A percentile compares a stretch with the other conserved stretches of the same genome.
Conservation (phyloP, 2,888 invertebrate genomes). For the Maniola hyperantus region DNA sequence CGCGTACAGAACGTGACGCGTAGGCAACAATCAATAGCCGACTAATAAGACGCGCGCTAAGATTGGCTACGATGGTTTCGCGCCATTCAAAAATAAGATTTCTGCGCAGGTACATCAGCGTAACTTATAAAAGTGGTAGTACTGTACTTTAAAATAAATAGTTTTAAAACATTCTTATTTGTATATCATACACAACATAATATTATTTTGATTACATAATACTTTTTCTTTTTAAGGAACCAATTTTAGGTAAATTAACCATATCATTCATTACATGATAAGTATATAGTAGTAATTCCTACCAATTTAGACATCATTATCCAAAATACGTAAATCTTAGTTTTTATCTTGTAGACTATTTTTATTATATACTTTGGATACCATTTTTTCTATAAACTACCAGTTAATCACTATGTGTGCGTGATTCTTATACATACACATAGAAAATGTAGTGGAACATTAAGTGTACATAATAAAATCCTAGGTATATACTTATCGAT, state of each 20-base stretch:
- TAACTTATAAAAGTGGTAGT: too few species aligned
- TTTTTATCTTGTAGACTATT: background rate
- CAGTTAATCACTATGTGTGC: conserved; percentile 1
- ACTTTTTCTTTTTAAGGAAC: conserved; percentile 14
- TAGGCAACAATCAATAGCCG: too few species aligned
- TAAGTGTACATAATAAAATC: background rate
- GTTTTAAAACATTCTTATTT: background rate
- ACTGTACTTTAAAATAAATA: too few species aligned
- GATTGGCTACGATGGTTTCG: too few species aligned
- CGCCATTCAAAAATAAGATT: too few species aligned
- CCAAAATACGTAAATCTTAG: background rate
- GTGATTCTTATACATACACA: background rate
- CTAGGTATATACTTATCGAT: too few species aligned
- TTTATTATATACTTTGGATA: background rate
- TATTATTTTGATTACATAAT: conserved; percentile 3
- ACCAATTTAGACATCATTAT: background rate
- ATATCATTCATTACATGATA: background rate
- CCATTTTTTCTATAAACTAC: background rate
- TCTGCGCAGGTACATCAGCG: too few species aligned
- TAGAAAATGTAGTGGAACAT: background rate
- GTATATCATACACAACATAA: background rate
- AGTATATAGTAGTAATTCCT: background rate
- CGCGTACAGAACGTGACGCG: too few species aligned
- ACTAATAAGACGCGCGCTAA: too few species aligned
- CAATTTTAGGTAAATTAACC: background rate